Conservation (phyloP, 2,888 invertebrate species). For the Drosophila eohydei region DNA sequence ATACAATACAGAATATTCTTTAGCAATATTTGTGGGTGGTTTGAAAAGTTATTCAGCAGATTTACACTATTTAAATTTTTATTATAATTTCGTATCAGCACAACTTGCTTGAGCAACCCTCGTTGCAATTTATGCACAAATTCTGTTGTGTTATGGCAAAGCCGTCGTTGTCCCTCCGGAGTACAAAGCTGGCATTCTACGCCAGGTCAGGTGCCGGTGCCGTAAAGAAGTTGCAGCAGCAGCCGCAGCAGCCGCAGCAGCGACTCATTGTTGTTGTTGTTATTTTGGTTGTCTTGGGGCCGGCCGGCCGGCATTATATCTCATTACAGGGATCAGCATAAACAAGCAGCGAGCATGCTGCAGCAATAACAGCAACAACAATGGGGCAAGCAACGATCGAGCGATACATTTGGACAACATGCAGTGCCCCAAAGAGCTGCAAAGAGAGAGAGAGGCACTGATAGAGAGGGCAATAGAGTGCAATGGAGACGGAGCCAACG, state of each 20-base stretch:
- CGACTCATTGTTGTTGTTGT: conserved; percentile 13
- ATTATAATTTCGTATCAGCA: too few relatives aligned
- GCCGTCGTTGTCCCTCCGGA: conserved; percentile 23
- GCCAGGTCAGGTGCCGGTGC: conserved; percentile 59
- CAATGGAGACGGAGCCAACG: conserved; percentile 9
- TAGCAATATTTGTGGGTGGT: background rate
- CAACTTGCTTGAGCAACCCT: conserved; percentile 13
- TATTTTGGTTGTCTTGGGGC: conserved; percentile 45
- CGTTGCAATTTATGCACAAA: conserved; percentile 35
- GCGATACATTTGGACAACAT: conserved; percentile 66
- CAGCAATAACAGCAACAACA: conserved; percentile 50
- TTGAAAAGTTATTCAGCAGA: background rate
- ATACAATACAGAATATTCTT: background rate
- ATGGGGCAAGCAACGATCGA: conserved; percentile 62
- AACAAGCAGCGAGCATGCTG: conserved; percentile 73
- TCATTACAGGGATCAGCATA: conserved; percentile 80
- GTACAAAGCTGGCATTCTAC: conserved; percentile 49
- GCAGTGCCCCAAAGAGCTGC: conserved; percentile 60
- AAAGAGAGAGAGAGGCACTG: background rate
- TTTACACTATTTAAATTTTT: background rate
- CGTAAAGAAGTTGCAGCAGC: conserved; percentile 45
- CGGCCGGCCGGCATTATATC: conserved; percentile 79
- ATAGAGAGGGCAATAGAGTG: conserved; percentile 12
- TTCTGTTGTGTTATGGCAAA: conserved; percentile 31
- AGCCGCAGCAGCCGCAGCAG: conserved; percentile 22